Conservation (phyloP, 2,797 vertebrate genomes). For the Anabacerthia variegaticeps region DNA sequence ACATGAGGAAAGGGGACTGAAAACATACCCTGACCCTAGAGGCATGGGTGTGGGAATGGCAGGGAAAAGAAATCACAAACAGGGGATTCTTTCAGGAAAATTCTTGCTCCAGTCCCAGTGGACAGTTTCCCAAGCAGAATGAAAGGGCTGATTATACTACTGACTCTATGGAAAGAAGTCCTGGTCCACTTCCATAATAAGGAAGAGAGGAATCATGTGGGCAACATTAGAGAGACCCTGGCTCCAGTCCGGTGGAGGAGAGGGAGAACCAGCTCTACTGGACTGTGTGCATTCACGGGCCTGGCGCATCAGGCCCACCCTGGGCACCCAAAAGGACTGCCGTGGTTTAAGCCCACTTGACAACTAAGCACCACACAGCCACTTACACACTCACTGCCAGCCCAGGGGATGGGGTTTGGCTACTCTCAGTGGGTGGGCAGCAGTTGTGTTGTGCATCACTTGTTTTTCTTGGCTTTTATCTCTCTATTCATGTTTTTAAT, state of each 20-base stretch:
- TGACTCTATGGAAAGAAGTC: background rate
- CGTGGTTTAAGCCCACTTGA: background rate
- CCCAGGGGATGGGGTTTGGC: background rate
- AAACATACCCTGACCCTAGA: rapidly evolving
- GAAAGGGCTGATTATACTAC: background rate
- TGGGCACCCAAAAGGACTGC: background rate
- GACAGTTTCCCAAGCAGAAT: background rate
- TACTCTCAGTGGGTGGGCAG: background rate
- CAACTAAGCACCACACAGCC: background rate
- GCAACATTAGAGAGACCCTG: background rate
- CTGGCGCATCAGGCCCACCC: rapidly evolving
- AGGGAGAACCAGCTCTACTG: background rate
- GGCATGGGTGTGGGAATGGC: background rate
- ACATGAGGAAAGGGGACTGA: background rate
- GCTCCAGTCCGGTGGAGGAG: background rate
- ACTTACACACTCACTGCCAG: background rate
- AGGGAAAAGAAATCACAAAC: background rate
- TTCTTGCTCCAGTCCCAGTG: background rate
- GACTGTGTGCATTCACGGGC: background rate
- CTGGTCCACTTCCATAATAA: background rate
- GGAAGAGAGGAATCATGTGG: background rate
- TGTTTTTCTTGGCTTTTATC: background rate
- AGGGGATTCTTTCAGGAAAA: background rate
- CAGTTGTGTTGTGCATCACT: background rate
- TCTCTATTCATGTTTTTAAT: background rate